Percentiles rank a stretch among this genome's conserved stretches.
Evolutionary conservation across 2,113 vertebrate genomes (phyloP).

Genomic region (Antechinus flavipes): DNA sequence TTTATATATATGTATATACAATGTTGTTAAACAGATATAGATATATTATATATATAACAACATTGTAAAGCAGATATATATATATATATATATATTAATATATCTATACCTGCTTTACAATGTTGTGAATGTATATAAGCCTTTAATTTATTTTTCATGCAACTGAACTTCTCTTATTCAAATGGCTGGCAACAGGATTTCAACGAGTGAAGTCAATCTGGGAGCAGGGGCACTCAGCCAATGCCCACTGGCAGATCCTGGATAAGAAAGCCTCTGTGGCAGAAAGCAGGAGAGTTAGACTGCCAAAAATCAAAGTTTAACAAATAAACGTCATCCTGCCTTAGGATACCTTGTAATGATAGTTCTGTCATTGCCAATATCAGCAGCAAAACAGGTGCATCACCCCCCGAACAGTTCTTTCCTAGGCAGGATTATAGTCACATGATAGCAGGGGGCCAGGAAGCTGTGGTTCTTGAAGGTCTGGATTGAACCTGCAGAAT

Average conservation of each 20-base stretch:
- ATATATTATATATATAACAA: too few relatives aligned
- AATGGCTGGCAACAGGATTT: conserved; percentile 1
- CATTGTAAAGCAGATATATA: too few relatives aligned
- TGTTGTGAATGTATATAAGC: background rate
- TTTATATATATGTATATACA: too few relatives aligned
- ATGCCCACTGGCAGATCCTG: background rate
- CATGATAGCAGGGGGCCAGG: conserved; percentile 21
- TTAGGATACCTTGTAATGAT: background rate
- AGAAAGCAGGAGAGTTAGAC: background rate
- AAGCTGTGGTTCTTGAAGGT: background rate
- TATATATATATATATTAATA: too few relatives aligned
- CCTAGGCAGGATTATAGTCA: background rate
- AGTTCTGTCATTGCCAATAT: background rate
- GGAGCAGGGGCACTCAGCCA: background rate
- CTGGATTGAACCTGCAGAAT: background rate
- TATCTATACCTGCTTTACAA: background rate
- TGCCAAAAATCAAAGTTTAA: background rate
- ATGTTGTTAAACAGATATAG: too few relatives aligned
- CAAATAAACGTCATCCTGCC: background rate
- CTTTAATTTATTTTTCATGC: background rate
- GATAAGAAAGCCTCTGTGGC: background rate
- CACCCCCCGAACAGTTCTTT: background rate
- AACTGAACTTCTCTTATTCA: background rate
- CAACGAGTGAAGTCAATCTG: background rate
- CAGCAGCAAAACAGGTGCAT: conserved; percentile 10